Evolutionary conservation across 2,888 invertebrate species (phyloP), one percentile per base, ranked within the genome.

Genomic region (Ypsolopha scabrella): DNA sequence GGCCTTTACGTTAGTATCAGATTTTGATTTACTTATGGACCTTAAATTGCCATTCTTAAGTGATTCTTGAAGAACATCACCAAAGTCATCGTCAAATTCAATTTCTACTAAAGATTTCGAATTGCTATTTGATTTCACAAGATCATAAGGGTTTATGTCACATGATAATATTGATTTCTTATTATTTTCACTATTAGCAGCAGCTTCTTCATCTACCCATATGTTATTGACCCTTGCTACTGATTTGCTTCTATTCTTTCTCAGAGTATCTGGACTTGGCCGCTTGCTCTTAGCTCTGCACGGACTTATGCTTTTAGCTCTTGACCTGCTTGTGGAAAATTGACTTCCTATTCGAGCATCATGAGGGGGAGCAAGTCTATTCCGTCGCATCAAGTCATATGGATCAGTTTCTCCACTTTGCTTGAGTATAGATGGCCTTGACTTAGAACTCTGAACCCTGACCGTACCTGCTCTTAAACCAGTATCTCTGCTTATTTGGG

Each of bases 61-160:
- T 34, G 81, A 72, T 55, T 80, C 75, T 53, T 77, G 70, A 72
- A 86, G 78, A 9, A 81, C 70, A 52, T 82, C 75, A 36, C 71
- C 76, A 65, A 70, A 86, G 52, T 86, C 80, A 65, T 89, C 89
- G 59, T 89, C 87, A 59, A 87, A 87, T 60, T 88, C 85, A 59
- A 83, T 80, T 70, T 83, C 80, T 41, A 78, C 80, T 56, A 87
- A 63, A 62, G 87, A 80, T 69, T 88, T 78, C 57, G 80, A 70
- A 67, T 62, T 68, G n/a, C 72, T 67, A 53, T 65, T 86, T 56
- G 81, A 81, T 71, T 93, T 91, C 62, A 94, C 90, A 67, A 95
- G 86, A 58, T 94, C 93, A 69, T 95, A 95, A 3, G 95, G 94
- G 75, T 94, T 95, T 41, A 95, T 93, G 70, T 93, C 91, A 79